Conservation (phyloP, 92 coral and sea anemone genomes). For the Micromussa lordhowensis region DNA sequence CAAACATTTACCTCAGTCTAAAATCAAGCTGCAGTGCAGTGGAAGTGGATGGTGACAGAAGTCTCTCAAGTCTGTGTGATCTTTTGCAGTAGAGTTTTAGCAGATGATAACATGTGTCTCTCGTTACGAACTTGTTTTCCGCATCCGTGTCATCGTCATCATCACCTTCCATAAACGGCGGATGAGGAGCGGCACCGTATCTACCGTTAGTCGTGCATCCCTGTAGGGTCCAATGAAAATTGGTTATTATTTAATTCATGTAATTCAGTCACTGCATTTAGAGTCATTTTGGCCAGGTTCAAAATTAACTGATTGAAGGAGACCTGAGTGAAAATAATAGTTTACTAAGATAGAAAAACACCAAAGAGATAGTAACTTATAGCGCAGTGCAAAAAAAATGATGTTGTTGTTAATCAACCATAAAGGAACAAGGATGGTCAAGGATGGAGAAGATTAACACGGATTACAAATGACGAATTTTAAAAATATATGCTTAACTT, state of each 20-base stretch:
- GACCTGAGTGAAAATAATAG: too few species aligned
- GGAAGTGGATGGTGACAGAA: conserved; percentile 89
- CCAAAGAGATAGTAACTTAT: too few species aligned
- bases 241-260: not conserved
- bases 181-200: conserved; percentile 83
- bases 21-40: conserved; percentile 87
- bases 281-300: too few species aligned
- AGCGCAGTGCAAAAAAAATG: too few species aligned
- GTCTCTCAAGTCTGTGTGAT: conserved; percentile 89
- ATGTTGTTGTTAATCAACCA: too few species aligned
- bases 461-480: too few species aligned
- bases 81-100: conserved; percentile 90
- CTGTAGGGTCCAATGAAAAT: conserved; percentile 14
- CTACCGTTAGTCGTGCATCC: conserved; percentile 81
- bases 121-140: conserved; percentile 46
- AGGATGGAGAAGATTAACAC: too few species aligned
- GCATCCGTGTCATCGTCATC: conserved; percentile 49
- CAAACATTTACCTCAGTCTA: conserved; percentile 81
- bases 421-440: too few species aligned
- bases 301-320: too few species aligned
- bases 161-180: conserved; percentile 80
- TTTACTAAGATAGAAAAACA: too few species aligned
- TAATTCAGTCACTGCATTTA: not conserved
- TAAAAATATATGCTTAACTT: too few species aligned
- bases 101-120: conserved; percentile 96